Base-by-base conservation (phyloP, 1,140 invertebrate species). In the Metopolophium dirhodum region DNA sequence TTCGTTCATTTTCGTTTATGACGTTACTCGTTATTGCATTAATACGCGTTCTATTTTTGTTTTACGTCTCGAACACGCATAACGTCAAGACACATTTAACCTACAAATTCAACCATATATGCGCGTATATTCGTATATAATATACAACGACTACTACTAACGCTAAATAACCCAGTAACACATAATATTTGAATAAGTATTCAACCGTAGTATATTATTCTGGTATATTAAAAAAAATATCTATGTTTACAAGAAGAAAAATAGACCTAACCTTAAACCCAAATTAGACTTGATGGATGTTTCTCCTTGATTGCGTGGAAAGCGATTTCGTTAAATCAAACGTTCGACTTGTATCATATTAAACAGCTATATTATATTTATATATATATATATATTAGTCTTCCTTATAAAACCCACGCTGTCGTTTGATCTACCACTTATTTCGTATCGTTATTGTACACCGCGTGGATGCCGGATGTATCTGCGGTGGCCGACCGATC, bases 1-100 rank as follows among this genome's bases (percentile, higher is more conserved):
- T 37, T 37, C 37, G 35, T 23, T 20, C 8, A 14, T n/a, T 87
- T 47, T 87, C 26, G 85, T 87, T 87, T 87, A 87, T 87, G 45
- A 45, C 83, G 11, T 45, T 85, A n/a, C 45, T 87, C 85, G 26
- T 87, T 87, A 87, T 86, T 87, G 30, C 85, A 47, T 49, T 20
- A 47, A 87, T 87, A 87, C 45, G 26, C 83, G 47, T 88, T 88
- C 49, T 88, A 88, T 87, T 47, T 87, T 87, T 30, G 11, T 87
- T 87, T 87, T 87, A 47, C 86, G 86, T 88, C 7, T 88, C 47
- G n/a, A 41, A 88, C 45, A 14, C 26, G 61, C 61, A n/a, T 22
- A 47, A 47, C 7, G 41, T 85, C 37, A 45, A 85, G 23, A 83
- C 77, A 87, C 30, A 87, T 87, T 89, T 54, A 89, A 89, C 87